phyloP scores from a whole-genome alignment of 2,113 vertebrate species.

The Natator depressus region DNA sequence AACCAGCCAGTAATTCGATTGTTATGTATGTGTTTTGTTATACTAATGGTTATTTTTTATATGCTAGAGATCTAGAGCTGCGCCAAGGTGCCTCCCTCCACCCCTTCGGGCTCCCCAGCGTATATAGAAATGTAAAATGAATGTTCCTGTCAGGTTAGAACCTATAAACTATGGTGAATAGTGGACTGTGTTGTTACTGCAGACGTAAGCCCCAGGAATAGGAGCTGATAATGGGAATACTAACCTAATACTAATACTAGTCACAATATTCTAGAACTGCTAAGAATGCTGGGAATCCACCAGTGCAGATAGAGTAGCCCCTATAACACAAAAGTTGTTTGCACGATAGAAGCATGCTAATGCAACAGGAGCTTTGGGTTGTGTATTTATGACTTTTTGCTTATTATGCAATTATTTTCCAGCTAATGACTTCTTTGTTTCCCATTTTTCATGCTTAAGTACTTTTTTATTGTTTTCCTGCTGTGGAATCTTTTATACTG shows the following conservation, averaged over 20 bases:
- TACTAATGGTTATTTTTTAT: not conserved
- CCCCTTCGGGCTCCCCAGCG: accelerated
- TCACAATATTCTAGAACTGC: not conserved
- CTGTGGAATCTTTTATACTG: constrained; percentile 19
- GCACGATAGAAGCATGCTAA: not conserved
- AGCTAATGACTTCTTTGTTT: constrained; percentile 31
- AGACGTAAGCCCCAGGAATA: not conserved
- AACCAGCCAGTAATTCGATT: not conserved
- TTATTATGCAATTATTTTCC: constrained; percentile 6
- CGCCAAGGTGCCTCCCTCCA: accelerated
- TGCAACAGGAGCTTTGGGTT: not conserved
- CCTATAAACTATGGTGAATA: not conserved
- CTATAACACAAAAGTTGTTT: not conserved
- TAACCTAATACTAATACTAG: not conserved
- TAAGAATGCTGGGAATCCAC: not conserved
- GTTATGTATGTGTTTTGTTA: not conserved
- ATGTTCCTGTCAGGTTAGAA: not conserved
- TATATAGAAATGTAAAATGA: not conserved
- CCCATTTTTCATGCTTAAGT: not conserved
- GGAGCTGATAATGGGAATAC: not conserved
- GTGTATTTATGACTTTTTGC: constrained; percentile 8
- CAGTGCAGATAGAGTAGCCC: not conserved
- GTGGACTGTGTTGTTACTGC: not conserved
- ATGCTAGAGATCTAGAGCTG: not conserved
- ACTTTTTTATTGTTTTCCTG: constrained; percentile 29